Evolutionary conservation across 2,888 invertebrate genomes (phyloP), one percentile per base, ranked within the genome.

Genomic region (Mythimna impura): DNA sequence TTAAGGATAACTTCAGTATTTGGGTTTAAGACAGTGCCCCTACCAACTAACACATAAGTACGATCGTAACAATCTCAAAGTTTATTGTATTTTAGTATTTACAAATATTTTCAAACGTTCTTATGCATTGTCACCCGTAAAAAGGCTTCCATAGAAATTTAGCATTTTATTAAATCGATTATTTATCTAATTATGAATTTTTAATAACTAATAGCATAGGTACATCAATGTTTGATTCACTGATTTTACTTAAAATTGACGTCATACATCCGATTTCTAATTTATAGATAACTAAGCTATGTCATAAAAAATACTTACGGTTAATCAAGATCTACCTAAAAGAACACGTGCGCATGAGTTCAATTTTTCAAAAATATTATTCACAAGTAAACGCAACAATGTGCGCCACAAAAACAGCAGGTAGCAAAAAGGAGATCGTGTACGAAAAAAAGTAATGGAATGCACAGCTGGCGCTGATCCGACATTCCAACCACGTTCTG

Each of bases 391-490:
- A 89, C 80, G 86, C 87, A 89, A 91, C 90, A 93, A 92, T 91
- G 89, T 89, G 82, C 83, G 84, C 86, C 86, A 89, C 87, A 90
- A 92, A 93, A 91, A 90, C 90, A 90, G 93, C 95, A 96, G 96
- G 96, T 96, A 96, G 94, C 93, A 91, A 94, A 93, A 93, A 92
- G 89, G 80, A 88, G 90, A 91, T 88, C 88, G 89, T 88, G 81
- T 85, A 83, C 78, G 81, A 89, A 90, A 92, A 92, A 94, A 92
- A 88, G 82, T 85, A 84, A 84, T 89, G 95, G 95, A 96, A 96
- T 96, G 95, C 93, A 93, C 96, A 96, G 94, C 95, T 96, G 96
- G 94, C 90, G 93, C 90, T 90, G 93, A 91, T 94, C 93, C 93
- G 92, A 94, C 93, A 94, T 95, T 94, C 94, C 89, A 78, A 12